Evolutionary conservation across 2,888 invertebrate species (phyloP), one percentile per base, ranked within the genome.

Genomic region (Hemicrepidius hirtus): DNA sequence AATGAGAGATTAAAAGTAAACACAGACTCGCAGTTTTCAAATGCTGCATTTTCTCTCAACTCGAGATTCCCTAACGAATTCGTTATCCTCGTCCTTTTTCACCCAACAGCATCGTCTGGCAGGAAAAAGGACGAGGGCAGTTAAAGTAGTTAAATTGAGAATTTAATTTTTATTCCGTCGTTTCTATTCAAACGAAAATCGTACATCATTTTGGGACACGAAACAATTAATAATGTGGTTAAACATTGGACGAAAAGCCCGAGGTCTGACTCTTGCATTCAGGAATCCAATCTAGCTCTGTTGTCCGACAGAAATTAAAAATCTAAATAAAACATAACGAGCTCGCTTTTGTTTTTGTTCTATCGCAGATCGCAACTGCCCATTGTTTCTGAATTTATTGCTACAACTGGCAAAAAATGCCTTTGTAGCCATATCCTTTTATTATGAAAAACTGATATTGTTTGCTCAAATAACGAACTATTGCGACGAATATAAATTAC

Each of bases 281-380:
- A 69, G 76, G 78, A 77, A 77, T 78, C 80, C 81, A 79, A 81
- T 79, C 77, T 78, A 76, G 77, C 76, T 80, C 82, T 66, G 68
- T 67, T 71, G 74, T 74, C 68, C 67, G 74, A 68, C 69, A 74
- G 69, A 74, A 84, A 84, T 83, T 84, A 84, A 84, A 84, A 84
- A 83, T 83, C 83, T 83, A 84, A 85, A 85, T 84, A 84, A 83
- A 84, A 83, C 83, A 82, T 83, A 84, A 84, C 84, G 82, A 82
- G 81, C 80, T 77, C 65, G 79, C 82, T 79, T 84, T 83, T 83
- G 81, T 82, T 82, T 79, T 82, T 82, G 79, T 81, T 83, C 80
- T 81, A 81, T 82, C 81, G 81, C 79, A 81, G 83, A 83, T 83
- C 82, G 82, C 80, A 81, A 81, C 77, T 78, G 80, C 79, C 83